Percentiles rank a stretch among this genome's conserved stretches.
Conservation (phyloP, 2,797 vertebrate genomes). For the Adelosebastes latens region DNA sequence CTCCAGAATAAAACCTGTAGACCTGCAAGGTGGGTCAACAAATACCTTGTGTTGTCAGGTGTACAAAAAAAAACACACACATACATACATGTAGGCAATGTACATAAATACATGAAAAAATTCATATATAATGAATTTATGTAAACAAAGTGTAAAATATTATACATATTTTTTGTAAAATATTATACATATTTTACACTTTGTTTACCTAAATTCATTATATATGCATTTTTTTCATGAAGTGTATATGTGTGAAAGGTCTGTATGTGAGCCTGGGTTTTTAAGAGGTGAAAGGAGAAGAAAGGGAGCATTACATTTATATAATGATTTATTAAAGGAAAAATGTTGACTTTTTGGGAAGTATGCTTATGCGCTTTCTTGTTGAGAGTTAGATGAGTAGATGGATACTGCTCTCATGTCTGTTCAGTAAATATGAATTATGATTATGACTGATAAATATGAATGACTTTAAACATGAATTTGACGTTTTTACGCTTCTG, state of each 20-base stretch:
- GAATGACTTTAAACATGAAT: background rate
- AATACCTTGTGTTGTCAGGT: background rate
- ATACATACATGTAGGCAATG: background rate
- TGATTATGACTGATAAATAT: too few relatives aligned
- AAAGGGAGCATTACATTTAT: background rate
- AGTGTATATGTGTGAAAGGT: background rate
- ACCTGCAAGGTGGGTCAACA: slow-evolving; percentile 68
- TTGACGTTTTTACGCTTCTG: too few relatives aligned
- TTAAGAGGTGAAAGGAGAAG: background rate
- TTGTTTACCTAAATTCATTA: too few relatives aligned
- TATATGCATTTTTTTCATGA: too few relatives aligned
- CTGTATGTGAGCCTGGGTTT: background rate
- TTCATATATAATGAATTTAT: background rate
- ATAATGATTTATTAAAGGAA: background rate
- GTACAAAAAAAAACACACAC: background rate
- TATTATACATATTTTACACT: too few relatives aligned
- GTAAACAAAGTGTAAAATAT: background rate
- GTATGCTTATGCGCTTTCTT: background rate
- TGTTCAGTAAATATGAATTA: background rate
- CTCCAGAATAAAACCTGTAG: slow-evolving; percentile 93
- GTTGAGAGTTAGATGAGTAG: background rate
- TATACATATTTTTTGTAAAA: too few relatives aligned
- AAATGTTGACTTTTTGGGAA: background rate
- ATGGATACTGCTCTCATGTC: too few relatives aligned
- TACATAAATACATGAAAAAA: background rate